Conservation (phyloP, 1,140 invertebrate genomes). For the Drosophila pandora region DNA sequence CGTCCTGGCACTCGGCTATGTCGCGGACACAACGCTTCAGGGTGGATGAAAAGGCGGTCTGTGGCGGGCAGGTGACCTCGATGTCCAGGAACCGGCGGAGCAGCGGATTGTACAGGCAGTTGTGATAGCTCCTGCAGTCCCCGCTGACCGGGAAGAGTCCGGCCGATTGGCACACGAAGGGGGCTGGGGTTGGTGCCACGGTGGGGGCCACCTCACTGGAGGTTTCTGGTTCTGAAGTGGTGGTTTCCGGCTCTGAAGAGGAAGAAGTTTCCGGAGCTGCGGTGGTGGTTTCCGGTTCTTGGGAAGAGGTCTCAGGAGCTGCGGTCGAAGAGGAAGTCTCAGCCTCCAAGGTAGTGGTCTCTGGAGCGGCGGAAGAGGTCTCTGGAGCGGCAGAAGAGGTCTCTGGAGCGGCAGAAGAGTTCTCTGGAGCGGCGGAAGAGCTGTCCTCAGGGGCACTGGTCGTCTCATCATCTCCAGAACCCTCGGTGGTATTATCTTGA, state of each 20-base stretch:
- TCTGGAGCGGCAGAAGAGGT: conserved; percentile 1
- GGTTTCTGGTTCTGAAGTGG: conserved; percentile 22
- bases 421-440: background rate
- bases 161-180: conserved; percentile 42
- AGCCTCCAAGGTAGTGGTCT: conserved; percentile 10
- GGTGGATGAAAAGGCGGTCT: conserved; percentile 45
- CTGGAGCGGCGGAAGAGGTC: background rate
- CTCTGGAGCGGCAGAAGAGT: background rate
- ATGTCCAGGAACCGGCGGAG: conserved; percentile 25
- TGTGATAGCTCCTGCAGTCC: conserved; percentile 63
- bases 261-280: background rate
- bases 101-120: conserved; percentile 40
- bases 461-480: conserved; percentile 14
- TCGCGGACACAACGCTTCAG: conserved; percentile 59
- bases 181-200: conserved; percentile 45
- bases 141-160: conserved; percentile 53
- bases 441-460: background rate
- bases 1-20: conserved; percentile 52
- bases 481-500: conserved; percentile 15
- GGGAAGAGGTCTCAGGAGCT: conserved; percentile 4
- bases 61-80: conserved; percentile 41
- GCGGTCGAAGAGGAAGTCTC: background rate
- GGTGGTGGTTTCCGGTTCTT: background rate
- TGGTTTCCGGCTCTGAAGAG: conserved; percentile 5
- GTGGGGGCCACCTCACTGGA: conserved; percentile 19